phyloP scores from a whole-genome alignment of 1,140 invertebrate genomes.

The Thaumetopoea pityocampa region DNA sequence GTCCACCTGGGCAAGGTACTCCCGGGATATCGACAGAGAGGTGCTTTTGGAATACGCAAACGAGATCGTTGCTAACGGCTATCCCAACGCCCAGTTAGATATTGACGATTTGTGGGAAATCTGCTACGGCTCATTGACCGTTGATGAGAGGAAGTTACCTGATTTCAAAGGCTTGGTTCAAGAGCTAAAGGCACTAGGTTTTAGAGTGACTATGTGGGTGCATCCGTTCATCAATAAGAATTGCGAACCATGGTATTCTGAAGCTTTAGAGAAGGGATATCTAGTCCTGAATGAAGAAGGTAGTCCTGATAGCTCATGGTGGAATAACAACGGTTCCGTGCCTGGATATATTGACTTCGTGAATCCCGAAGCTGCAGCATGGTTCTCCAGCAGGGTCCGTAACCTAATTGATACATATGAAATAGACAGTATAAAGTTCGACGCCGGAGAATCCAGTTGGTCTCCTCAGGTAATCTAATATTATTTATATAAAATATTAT shows the following conservation, averaged over 20 bases:
- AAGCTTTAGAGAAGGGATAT: constrained; percentile 77
- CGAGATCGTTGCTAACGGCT: constrained; percentile 83
- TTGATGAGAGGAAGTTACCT: constrained; percentile 84
- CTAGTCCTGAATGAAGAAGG: constrained; percentile 80
- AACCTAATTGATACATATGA: constrained; percentile 78
- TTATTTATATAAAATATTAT: too few species aligned
- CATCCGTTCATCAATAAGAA: constrained; percentile 92
- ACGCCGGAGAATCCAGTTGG: constrained; percentile 89
- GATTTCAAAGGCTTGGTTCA: constrained; percentile 78
- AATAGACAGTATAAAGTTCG: constrained; percentile 94
- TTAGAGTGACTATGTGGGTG: constrained; percentile 89
- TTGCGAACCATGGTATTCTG: constrained; percentile 79
- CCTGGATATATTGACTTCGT: constrained; percentile 87
- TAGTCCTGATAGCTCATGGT: constrained; percentile 85
- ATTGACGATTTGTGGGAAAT: constrained; percentile 95
- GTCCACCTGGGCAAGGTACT: constrained; percentile 94
- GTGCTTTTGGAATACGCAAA: constrained; percentile 83
- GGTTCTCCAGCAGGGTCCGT: constrained; percentile 83
- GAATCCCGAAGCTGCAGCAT: constrained; percentile 82
- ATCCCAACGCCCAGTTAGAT: constrained; percentile 88
- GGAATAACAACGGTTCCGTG: constrained; percentile 83
- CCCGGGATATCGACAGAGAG: constrained; percentile 81
- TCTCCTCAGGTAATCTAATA: constrained; percentile 71
- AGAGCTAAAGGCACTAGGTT: constrained; percentile 80
- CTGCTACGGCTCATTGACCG: constrained; percentile 89